Evolutionary conservation across 2,113 vertebrate genomes (phyloP).

Genomic region (Caranx melampygus): DNA sequence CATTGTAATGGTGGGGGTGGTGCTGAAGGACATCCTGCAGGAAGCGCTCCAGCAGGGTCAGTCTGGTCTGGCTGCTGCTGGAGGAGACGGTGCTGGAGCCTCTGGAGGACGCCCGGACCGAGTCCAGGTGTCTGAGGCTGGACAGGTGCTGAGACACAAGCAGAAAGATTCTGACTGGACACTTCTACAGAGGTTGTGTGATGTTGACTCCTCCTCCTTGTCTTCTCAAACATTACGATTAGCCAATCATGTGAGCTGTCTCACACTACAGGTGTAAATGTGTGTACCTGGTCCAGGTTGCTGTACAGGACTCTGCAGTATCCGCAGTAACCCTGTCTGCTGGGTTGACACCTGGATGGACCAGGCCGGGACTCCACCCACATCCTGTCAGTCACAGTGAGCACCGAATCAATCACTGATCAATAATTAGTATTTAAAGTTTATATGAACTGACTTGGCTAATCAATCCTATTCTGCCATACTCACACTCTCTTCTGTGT

Average conservation of each 20-base stretch:
- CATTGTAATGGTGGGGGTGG: conserved; percentile 81
- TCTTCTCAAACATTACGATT: no score
- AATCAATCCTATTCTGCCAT: no score
- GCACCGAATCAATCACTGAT: background rate
- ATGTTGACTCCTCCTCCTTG: background rate
- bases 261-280: background rate
- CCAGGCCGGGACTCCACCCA: conserved; percentile 72
- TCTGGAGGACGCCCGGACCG: conserved; percentile 81
- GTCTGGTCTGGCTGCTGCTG: conserved; percentile 62
- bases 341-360: conserved; percentile 75
- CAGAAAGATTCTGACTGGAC: background rate
- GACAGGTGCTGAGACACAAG: conserved; percentile 86
- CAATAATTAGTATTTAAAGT: background rate
- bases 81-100: conserved; percentile 63
- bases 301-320: conserved; percentile 90
- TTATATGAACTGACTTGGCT: no score
- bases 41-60: conserved; percentile 92
- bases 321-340: conserved; percentile 91
- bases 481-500: no score
- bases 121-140: conserved; percentile 88
- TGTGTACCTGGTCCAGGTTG: conserved; percentile 93
- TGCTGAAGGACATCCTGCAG: conserved; percentile 91
- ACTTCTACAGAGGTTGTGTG: no score
- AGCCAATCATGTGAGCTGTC: no score
- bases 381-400: conserved; percentile 51